A percentile compares a stretch with the other conserved stretches of the same genome.
These are phyloP conservation scores for Heliconius ismenius DNA, from an alignment of 2,888 invertebrate genomes.

Conservation along the genomic window DNA sequence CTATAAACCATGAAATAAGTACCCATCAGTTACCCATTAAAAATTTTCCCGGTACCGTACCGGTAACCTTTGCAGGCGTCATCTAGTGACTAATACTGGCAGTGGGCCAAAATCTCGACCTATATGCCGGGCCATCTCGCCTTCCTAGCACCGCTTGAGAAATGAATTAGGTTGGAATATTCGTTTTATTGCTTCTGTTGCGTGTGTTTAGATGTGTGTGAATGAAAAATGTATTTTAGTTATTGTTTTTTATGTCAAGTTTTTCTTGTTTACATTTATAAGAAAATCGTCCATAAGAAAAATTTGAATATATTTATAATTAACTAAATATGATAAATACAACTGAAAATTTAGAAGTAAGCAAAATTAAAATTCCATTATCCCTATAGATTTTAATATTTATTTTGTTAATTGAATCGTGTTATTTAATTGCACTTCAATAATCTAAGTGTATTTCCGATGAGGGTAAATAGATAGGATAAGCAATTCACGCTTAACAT, in stretches of 20 bases:
- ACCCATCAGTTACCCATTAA: slow-evolving; percentile 38
- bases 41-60: slow-evolving; percentile 51
- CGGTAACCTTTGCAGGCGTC: slow-evolving; percentile 68
- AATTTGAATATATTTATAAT: no score
- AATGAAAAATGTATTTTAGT: slow-evolving; percentile 14
- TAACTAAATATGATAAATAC: no score
- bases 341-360: no score
- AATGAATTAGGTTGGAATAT: slow-evolving; percentile 61
- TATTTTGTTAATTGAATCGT: no score
- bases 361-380: no score
- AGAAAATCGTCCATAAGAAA: no score
- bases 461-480: no score
- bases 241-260: not conserved
- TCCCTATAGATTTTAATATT: no score
- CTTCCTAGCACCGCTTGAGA: slow-evolving; percentile 63
- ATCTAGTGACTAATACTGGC: slow-evolving; percentile 76
- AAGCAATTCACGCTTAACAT: no score
- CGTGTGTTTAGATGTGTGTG: slow-evolving; percentile 17
- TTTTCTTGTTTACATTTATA: no score
- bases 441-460: no score
- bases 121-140: slow-evolving; percentile 65
- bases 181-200: slow-evolving; percentile 51
- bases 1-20: slow-evolving; percentile 39
- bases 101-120: slow-evolving; percentile 72
- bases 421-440: no score